Evolutionary conservation across 2,797 vertebrate genomes (phyloP).

Genomic region (Oreochromis grahami): DNA sequence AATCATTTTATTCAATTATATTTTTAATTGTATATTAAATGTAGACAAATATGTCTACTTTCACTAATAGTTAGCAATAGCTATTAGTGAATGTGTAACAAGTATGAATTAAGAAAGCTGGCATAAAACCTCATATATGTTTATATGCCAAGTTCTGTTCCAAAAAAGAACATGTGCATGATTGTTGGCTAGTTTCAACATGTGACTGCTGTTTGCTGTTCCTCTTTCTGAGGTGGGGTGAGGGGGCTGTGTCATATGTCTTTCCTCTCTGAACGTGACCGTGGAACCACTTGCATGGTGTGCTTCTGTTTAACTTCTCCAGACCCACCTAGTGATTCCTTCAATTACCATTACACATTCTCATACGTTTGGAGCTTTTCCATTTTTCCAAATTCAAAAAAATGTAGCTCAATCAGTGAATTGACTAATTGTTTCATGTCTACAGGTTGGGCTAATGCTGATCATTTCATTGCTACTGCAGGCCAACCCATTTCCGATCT

Average conservation of each 20-base stretch:
- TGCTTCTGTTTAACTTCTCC: background rate
- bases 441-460: background rate
- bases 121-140: background rate
- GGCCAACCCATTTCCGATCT: background rate
- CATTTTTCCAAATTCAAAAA: background rate
- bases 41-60: background rate
- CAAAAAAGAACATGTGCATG: background rate
- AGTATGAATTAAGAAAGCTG: background rate
- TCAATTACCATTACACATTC: background rate
- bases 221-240: background rate
- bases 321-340: background rate
- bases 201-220: background rate
- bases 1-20: background rate
- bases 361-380: background rate
- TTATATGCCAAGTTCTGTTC: background rate
- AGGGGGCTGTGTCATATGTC: background rate
- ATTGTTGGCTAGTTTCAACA: background rate
- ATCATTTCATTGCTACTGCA: background rate
- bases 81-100: background rate
- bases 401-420: background rate
- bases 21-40: background rate
- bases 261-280: background rate
- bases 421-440: background rate
- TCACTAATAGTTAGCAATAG: background rate
- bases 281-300: background rate